Conservation (phyloP, 2,113 vertebrate genomes). For the Orientallactaga bullata region DNA sequence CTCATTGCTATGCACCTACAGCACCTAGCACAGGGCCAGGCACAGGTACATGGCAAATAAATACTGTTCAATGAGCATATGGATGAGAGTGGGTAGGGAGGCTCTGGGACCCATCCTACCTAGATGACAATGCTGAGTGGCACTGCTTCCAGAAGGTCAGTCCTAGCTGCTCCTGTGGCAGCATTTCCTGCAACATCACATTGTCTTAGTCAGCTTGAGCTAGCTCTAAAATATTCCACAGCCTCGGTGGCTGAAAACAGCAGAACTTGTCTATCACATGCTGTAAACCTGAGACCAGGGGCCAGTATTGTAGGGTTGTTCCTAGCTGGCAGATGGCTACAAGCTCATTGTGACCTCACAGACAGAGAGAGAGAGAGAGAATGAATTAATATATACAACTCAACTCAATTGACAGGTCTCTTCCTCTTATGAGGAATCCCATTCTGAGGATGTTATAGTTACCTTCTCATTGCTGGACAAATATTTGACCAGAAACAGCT, state of each 20-base stretch:
- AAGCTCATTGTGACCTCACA: neutral
- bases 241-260: neutral
- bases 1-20: neutral
- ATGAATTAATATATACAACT: too few relatives aligned
- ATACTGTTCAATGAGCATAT: neutral
- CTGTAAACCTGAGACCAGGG: neutral
- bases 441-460: neutral
- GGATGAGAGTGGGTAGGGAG: neutral
- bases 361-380: neutral
- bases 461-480: too few relatives aligned
- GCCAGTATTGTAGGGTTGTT: neutral
- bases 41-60: neutral
- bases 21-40: neutral
- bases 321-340: neutral
- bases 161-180: neutral
- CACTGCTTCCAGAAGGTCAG: neutral
- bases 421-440: neutral
- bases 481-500: too few relatives aligned
- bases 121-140: neutral
- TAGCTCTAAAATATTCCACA: neutral
- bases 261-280: neutral
- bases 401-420: neutral
- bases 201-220: neutral
- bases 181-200: neutral
- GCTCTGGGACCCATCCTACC: neutral